Conservation (phyloP, 2,888 invertebrate species). For the Cheilosia vernalis region DNA sequence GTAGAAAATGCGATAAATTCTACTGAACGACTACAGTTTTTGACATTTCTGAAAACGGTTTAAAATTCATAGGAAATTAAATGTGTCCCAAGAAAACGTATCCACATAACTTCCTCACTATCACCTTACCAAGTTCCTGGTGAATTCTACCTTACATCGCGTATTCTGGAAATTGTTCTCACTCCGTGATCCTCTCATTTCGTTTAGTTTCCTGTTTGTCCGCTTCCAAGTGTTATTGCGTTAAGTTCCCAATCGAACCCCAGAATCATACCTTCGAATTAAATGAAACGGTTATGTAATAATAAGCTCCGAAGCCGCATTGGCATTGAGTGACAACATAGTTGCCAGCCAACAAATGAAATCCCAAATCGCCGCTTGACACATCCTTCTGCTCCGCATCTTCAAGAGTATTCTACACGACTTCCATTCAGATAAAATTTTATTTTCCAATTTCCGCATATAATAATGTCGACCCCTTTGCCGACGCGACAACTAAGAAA, state of each 20-base stretch:
- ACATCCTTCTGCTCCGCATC: slow-evolving; percentile 23
- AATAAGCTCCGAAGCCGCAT: not conserved
- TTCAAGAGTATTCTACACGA: slow-evolving; percentile 16
- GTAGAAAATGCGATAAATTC: too few relatives aligned
- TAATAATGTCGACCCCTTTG: slow-evolving; percentile 24
- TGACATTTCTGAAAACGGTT: too few relatives aligned
- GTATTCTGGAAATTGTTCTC: not conserved
- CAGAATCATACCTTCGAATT: slow-evolving; percentile 38
- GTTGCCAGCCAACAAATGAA: slow-evolving; percentile 54
- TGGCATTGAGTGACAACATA: slow-evolving; percentile 47
- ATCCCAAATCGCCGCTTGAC: slow-evolving; percentile 32
- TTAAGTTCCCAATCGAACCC: slow-evolving; percentile 36
- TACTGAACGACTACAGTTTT: too few relatives aligned
- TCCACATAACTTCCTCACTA: not conserved
- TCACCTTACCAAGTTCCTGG: not conserved
- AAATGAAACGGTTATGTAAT: slow-evolving; percentile 53
- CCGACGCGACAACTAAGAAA: not conserved
- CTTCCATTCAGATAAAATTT: slow-evolving; percentile 59
- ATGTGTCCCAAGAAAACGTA: not conserved
- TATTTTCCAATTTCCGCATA: slow-evolving; percentile 69
- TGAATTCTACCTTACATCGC: slow-evolving; percentile 6
- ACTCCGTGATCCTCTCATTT: slow-evolving; percentile 2
- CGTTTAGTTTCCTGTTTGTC: slow-evolving; percentile 14
- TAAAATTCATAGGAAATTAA: not conserved
- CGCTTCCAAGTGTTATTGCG: slow-evolving; percentile 28